A percentile compares a stretch with the other conserved stretches of the same genome.
These are phyloP conservation scores for Falcunculus frontatus DNA, from an alignment of 2,113 vertebrate species.

Conservation along the genomic window DNA sequence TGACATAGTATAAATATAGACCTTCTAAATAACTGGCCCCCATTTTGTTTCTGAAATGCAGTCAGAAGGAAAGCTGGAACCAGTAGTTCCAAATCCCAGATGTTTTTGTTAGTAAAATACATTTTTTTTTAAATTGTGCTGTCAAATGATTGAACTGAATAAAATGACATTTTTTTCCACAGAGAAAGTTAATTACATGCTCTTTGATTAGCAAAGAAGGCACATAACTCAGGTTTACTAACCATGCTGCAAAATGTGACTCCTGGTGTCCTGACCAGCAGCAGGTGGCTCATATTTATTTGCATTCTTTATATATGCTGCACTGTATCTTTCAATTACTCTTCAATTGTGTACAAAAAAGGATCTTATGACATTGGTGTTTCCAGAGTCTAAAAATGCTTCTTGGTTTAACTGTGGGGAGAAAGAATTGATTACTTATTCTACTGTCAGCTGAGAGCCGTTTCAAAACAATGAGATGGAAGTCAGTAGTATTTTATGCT, in stretches of 20 bases:
- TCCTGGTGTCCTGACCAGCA: background rate
- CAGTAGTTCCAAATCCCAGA: background rate
- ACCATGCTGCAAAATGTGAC: background rate
- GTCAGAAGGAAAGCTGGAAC: background rate
- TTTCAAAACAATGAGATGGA: background rate
- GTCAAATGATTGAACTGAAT: background rate
- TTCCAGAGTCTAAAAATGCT: background rate
- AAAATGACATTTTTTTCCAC: background rate
- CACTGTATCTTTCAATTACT: background rate
- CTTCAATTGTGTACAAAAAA: background rate
- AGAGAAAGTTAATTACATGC: background rate
- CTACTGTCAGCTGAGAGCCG: background rate
- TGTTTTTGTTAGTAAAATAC: background rate
- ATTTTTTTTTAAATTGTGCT: background rate
- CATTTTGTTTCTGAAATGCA: slow-evolving; percentile 41
- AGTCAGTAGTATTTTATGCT: background rate
- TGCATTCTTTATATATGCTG: background rate
- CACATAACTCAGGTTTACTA: background rate
- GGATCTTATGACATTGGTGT: rapidly evolving
- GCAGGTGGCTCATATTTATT: background rate
- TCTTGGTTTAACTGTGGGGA: background rate
- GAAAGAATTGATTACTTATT: background rate
- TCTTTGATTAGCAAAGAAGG: background rate
- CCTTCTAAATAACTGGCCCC: background rate
- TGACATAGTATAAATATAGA: background rate